These are phyloP conservation scores for Vollenhovia emeryi DNA, from an alignment of 1,140 invertebrate genomes.

Conservation along the genomic window DNA sequence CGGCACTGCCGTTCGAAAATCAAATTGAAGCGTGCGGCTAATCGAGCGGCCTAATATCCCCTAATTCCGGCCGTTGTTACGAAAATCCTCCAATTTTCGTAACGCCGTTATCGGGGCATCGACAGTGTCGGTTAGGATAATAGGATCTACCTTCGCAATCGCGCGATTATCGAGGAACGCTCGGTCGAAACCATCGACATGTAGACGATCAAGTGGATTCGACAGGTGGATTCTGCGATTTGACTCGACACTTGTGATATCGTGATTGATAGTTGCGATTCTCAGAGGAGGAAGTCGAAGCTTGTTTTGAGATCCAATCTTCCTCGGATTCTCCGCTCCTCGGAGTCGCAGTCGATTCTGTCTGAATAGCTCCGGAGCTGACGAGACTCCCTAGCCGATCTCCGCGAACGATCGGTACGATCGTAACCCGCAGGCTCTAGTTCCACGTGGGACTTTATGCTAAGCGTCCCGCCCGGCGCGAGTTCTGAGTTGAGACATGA, in stretches of 20 bases:
- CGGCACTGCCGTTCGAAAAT: constrained; percentile 9
- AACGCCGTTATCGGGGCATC: neutral
- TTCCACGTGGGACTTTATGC: neutral
- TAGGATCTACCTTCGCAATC: neutral
- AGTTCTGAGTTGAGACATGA: neutral
- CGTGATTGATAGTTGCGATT: neutral
- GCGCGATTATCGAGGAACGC: neutral
- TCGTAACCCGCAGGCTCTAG: neutral
- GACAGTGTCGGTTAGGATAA: neutral
- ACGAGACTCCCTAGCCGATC: neutral
- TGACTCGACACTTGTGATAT: neutral
- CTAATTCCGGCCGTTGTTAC: neutral
- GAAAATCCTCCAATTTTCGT: neutral
- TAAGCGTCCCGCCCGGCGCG: neutral
- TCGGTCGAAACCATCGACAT: neutral
- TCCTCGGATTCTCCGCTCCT: neutral
- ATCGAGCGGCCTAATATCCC: neutral
- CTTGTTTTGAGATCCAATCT: neutral
- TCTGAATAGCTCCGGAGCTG: neutral
- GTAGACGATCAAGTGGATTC: no score
- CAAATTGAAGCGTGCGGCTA: constrained; percentile 9
- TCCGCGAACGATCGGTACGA: neutral
- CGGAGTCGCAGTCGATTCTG: neutral
- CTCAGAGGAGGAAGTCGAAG: neutral
- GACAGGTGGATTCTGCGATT: neutral